These are phyloP conservation scores for Pristionchus entomophagus DNA, from an alignment of 2,888 invertebrate species.

Conservation along the genomic window DNA sequence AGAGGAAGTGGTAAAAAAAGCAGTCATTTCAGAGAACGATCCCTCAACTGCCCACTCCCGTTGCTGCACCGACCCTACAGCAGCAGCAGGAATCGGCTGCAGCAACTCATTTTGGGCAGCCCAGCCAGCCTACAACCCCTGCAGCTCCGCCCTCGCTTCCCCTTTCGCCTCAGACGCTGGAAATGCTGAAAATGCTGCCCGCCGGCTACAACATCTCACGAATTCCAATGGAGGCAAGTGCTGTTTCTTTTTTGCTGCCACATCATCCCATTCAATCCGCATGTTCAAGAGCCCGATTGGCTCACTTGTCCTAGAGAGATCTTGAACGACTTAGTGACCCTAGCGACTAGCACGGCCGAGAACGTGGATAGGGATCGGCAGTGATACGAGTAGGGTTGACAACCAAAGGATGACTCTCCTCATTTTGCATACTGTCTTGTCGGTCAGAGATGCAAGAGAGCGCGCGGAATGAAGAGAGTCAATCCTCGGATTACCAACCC, in stretches of 20 bases:
- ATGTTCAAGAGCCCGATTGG: conserved; percentile 17
- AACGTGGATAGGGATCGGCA: not conserved
- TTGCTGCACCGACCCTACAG: not conserved
- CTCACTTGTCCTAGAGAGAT: conserved; percentile 14
- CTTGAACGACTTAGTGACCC: not conserved
- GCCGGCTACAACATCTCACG: conserved; percentile 63
- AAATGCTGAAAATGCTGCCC: conserved; percentile 61
- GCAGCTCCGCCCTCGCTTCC: conserved; percentile 9
- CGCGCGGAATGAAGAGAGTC: too few species aligned
- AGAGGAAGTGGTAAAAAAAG: too few species aligned
- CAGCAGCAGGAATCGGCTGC: not conserved
- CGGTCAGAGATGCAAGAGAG: too few species aligned
- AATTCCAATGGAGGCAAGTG: conserved; percentile 56
- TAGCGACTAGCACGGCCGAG: not conserved
- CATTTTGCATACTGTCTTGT: too few species aligned
- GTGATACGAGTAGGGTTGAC: not conserved
- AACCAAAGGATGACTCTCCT: too few species aligned
- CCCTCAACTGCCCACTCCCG: not conserved
- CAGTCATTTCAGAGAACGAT: not conserved
- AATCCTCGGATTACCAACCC: too few species aligned
- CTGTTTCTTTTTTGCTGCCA: not conserved
- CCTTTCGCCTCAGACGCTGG: conserved; percentile 41
- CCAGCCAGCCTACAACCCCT: not conserved
- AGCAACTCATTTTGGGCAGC: too few species aligned
- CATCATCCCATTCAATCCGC: not conserved